These are phyloP conservation scores for Montifringilla adamsi DNA, from an alignment of 2,113 vertebrate genomes.

Conservation along the genomic window DNA sequence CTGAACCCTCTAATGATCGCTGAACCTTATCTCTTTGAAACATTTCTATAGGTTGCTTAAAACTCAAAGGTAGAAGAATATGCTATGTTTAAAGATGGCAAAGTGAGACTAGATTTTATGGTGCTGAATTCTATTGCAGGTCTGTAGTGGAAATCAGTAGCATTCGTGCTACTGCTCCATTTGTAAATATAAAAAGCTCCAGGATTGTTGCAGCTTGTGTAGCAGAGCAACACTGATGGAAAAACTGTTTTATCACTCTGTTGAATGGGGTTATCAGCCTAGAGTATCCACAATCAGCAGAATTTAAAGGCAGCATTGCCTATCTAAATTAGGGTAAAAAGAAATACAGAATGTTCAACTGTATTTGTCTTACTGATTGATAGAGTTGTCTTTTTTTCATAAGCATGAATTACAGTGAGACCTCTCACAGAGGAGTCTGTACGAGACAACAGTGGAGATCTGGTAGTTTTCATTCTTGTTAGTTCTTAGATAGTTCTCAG, in stretches of 20 bases:
- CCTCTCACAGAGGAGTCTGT: conserved; percentile 76
- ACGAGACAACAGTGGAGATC: conserved; percentile 78
- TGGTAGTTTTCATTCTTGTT: conserved; percentile 79
- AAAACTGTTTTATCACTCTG: not conserved
- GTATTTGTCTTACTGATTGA: conserved; percentile 59
- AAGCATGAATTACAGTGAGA: conserved; percentile 79
- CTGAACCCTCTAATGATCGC: not conserved
- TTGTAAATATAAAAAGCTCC: not conserved
- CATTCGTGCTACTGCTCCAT: not conserved
- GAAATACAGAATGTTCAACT: not conserved
- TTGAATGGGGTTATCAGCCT: not conserved
- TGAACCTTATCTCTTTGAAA: not conserved
- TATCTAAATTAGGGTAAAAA: not conserved
- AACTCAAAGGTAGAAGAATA: not conserved
- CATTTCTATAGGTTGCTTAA: not conserved
- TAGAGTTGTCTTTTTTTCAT: conserved; percentile 67
- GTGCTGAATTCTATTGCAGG: not conserved
- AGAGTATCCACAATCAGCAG: not conserved
- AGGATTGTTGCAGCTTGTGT: not conserved
- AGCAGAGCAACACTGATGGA: not conserved
- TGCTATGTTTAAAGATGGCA: not conserved
- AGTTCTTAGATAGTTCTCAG: conserved; percentile 74
- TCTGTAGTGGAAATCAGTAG: not conserved
- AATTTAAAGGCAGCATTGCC: not conserved
- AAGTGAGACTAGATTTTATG: not conserved